These are phyloP conservation scores for Zaprionus inermis DNA, from an alignment of 1,140 invertebrate genomes.

Conservation along the genomic window DNA sequence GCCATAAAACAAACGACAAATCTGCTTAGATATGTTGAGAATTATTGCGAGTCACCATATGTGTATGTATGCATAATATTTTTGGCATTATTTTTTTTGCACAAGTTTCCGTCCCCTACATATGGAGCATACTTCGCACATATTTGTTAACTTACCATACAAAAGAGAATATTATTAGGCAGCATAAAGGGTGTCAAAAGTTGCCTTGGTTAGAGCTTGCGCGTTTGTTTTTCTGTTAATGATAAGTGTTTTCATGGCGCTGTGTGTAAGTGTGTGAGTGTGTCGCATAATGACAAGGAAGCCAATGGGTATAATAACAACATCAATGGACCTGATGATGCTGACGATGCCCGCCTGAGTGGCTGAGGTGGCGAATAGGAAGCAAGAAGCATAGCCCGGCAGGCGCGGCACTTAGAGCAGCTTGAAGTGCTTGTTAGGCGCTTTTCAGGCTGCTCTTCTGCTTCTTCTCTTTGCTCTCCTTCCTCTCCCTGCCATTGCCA, in stretches of 20 bases:
- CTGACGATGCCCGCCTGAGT: constrained; percentile 33
- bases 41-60: too few relatives aligned
- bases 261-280: constrained; percentile 57
- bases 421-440: constrained; percentile 78
- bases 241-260: constrained; percentile 75
- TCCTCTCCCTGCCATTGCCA: constrained; percentile 17
- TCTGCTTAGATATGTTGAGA: too few relatives aligned
- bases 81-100: too few relatives aligned
- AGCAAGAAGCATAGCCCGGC: background rate
- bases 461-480: constrained; percentile 3
- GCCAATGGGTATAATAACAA: constrained; percentile 78
- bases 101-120: too few relatives aligned
- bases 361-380: constrained; percentile 12
- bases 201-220: too few relatives aligned
- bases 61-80: too few relatives aligned
- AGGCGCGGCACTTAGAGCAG: constrained; percentile 20
- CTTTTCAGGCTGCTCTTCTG: constrained; percentile 42
- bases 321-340: constrained; percentile 73
- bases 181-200: constrained; percentile 3
- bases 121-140: too few relatives aligned
- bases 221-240: constrained; percentile 57
- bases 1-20: too few relatives aligned
- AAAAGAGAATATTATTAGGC: constrained; percentile 17
- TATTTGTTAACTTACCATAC: background rate
- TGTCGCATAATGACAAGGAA: constrained; percentile 74